Conservation (phyloP, 2,888 invertebrate genomes). For the Aphidius colemani region DNA sequence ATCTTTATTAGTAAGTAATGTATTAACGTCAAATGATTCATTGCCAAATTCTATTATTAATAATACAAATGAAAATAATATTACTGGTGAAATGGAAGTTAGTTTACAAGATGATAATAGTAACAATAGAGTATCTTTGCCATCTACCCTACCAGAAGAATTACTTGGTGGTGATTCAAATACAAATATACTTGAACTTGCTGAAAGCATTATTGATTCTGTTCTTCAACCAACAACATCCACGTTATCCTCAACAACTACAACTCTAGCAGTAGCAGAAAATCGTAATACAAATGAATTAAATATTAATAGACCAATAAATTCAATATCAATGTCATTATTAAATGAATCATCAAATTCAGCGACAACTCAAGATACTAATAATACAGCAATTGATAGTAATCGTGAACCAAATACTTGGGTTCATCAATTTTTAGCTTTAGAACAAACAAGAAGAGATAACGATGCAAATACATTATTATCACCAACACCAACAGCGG, state of each 20-base stretch:
- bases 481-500: conserved; percentile 13
- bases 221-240: conserved; percentile 53
- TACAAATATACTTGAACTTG: conserved; percentile 51
- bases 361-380: conserved; percentile 9
- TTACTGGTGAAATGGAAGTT: conserved; percentile 55
- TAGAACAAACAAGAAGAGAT: conserved; percentile 43
- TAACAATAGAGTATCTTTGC: conserved; percentile 46
- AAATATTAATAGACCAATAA: conserved; percentile 32
- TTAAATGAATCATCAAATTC: conserved; percentile 14
- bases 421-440: conserved; percentile 41
- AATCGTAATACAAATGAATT: conserved; percentile 33
- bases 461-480: conserved; percentile 35
- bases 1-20: too few species aligned
- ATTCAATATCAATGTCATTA: conserved; percentile 28
- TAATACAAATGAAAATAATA: neutral
- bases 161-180: conserved; percentile 30
- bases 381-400: conserved; percentile 12
- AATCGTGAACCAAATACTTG: conserved; percentile 48
- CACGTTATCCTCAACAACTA: too few species aligned
- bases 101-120: conserved; percentile 55
- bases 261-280: too few species aligned
- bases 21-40: too few species aligned
- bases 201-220: conserved; percentile 60
- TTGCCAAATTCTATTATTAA: conserved; percentile 21
- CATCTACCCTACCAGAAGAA: conserved; percentile 39